phyloP scores from a whole-genome alignment of 2,797 vertebrate genomes.

The Leucoraja ocellata region DNA sequence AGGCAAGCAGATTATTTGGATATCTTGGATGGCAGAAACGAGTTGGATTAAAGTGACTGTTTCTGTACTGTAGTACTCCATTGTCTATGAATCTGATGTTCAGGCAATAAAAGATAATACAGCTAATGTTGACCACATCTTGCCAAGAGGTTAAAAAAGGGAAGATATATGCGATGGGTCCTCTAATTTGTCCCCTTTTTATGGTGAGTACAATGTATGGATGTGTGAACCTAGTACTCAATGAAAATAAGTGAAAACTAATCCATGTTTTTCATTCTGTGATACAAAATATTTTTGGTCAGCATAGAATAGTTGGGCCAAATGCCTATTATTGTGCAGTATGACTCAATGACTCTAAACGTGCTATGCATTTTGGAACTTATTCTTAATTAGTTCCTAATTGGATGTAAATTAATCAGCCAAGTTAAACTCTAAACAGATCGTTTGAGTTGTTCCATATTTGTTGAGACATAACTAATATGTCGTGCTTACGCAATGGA shows the following conservation, averaged over 20 bases:
- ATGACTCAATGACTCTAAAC: no score
- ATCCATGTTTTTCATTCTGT: background rate
- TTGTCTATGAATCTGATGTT: no score
- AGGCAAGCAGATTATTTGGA: no score
- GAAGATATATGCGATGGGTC: background rate
- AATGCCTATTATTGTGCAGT: no score
- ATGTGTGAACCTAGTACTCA: background rate
- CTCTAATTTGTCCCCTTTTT: background rate
- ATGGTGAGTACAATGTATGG: background rate
- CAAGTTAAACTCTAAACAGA: background rate
- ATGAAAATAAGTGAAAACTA: background rate
- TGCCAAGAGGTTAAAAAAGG: no score
- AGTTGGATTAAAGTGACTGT: no score
- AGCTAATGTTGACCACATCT: no score
- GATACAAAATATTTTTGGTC: background rate
- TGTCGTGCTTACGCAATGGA: background rate
- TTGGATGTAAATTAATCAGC: background rate
- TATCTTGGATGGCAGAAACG: no score
- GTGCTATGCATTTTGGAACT: background rate
- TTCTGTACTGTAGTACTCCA: no score
- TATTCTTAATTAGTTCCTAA: background rate
- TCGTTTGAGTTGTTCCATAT: background rate
- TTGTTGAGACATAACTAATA: background rate
- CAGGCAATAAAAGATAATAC: no score
- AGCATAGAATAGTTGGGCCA: no score